Percentiles rank a stretch among this genome's conserved stretches.
Conservation (phyloP, 2,888 invertebrate species). For the Aspidiotus rigidus region DNA sequence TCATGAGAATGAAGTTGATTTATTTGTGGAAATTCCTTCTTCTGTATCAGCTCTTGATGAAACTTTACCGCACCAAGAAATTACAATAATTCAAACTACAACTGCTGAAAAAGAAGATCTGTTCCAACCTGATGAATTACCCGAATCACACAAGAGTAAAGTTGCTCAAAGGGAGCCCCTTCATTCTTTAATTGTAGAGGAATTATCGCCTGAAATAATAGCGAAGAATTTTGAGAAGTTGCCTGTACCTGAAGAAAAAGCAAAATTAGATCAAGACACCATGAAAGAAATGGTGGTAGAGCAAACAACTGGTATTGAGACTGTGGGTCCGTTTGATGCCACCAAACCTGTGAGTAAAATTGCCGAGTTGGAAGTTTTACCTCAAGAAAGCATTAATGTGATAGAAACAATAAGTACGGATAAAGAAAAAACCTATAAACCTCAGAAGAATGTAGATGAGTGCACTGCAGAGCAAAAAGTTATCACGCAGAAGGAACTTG, state of each 20-base stretch:
- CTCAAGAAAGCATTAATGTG: conserved; percentile 47
- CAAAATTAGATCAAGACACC: conserved; percentile 44
- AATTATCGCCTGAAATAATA: conserved; percentile 44
- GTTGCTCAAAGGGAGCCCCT: conserved; percentile 47
- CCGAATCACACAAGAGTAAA: conserved; percentile 49
- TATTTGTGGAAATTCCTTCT: conserved; percentile 43
- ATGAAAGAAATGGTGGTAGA: conserved; percentile 48
- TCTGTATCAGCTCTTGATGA: conserved; percentile 45
- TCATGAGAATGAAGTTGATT: conserved; percentile 56
- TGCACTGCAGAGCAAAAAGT: conserved; percentile 45
- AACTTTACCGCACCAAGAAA: conserved; percentile 52
- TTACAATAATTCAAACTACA: conserved; percentile 55
- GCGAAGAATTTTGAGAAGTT: conserved; percentile 45
- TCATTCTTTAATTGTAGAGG: conserved; percentile 48
- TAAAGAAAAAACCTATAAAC: conserved; percentile 45
- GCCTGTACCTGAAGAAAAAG: conserved; percentile 44
- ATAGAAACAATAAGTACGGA: conserved; percentile 48
- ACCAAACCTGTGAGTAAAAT: conserved; percentile 43
- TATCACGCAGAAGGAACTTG: conserved; percentile 46
- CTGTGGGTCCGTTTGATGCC: conserved; percentile 44
- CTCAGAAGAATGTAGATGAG: not conserved
- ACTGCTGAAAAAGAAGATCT: conserved; percentile 56
- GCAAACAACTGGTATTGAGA: conserved; percentile 51
- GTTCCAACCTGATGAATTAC: conserved; percentile 48
- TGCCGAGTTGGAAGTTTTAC: conserved; percentile 44